These are phyloP conservation scores for Stegophylla sp. DNA, from an alignment of 2,888 invertebrate genomes.

Conservation along the genomic window DNA sequence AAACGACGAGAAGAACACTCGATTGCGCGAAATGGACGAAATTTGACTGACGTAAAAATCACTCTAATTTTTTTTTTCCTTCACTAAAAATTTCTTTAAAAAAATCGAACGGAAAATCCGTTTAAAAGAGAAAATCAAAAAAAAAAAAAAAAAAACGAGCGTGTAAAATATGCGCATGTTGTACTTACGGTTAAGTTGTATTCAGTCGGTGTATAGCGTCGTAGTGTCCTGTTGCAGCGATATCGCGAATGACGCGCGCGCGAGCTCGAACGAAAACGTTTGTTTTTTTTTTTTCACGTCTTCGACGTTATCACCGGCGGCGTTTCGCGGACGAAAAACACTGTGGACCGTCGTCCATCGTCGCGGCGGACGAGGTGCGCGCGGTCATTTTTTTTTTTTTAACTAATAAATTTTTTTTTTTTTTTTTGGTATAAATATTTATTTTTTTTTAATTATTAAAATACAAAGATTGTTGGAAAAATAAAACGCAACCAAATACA, in stretches of 20 bases:
- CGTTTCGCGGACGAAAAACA: conserved; percentile 22
- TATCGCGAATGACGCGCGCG: conserved; percentile 23
- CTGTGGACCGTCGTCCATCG: conserved; percentile 1
- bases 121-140: not conserved
- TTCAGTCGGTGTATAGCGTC: no score
- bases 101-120: no score
- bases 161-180: not conserved
- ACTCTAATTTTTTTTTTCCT: no score
- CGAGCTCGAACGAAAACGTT: conserved; percentile 1
- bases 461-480: not conserved
- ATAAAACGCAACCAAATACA: not conserved
- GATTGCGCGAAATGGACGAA: no score
- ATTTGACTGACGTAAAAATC: no score
- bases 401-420: not conserved
- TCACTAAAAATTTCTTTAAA: no score
- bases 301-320: conserved; percentile 15
- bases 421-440: not conserved
- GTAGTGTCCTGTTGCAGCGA: conserved; percentile 35
- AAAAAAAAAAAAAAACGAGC: not conserved
- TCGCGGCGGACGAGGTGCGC: conserved; percentile 9
- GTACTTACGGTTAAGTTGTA: conserved; percentile 41
- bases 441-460: not conserved
- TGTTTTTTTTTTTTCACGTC: not conserved
- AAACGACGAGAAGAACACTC: no score
- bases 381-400: not conserved